These are phyloP conservation scores for Reticulitermes speratus DNA, from an alignment of 1,140 invertebrate genomes.

Conservation along the genomic window DNA sequence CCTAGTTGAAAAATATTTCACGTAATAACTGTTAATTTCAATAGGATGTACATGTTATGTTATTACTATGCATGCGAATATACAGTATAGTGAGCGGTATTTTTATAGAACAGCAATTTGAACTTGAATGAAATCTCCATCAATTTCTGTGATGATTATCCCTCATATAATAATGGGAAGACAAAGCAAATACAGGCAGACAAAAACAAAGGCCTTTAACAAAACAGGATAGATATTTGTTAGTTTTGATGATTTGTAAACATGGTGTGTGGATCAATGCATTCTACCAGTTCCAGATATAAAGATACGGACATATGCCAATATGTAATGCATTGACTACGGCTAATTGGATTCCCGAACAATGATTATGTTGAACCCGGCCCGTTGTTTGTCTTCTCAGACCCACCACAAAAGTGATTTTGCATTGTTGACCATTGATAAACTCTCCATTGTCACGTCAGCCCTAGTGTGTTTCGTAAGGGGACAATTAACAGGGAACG, in stretches of 20 bases:
- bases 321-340: not conserved
- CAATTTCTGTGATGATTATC: too few relatives aligned
- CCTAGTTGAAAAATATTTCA: too few relatives aligned
- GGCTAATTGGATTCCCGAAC: not conserved
- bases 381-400: not conserved
- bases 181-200: too few relatives aligned
- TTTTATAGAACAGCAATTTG: too few relatives aligned
- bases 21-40: too few relatives aligned
- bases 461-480: not conserved
- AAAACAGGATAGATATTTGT: too few relatives aligned
- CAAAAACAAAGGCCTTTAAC: too few relatives aligned
- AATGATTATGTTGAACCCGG: not conserved
- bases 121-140: too few relatives aligned
- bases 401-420: not conserved
- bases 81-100: too few relatives aligned
- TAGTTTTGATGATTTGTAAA: not conserved
- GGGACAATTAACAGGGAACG: not conserved
- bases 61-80: too few relatives aligned
- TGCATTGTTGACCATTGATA: not conserved
- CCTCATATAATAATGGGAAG: too few relatives aligned
- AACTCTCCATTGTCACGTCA: not conserved
- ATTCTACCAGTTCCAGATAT: not conserved
- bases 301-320: not conserved
- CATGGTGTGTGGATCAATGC: not conserved
- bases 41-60: too few relatives aligned